A percentile compares a stretch with the other conserved stretches of the same genome.
These are phyloP conservation scores for Brachyrhaphis roseni DNA, from an alignment of 2,797 vertebrate genomes.

Conservation along the genomic window DNA sequence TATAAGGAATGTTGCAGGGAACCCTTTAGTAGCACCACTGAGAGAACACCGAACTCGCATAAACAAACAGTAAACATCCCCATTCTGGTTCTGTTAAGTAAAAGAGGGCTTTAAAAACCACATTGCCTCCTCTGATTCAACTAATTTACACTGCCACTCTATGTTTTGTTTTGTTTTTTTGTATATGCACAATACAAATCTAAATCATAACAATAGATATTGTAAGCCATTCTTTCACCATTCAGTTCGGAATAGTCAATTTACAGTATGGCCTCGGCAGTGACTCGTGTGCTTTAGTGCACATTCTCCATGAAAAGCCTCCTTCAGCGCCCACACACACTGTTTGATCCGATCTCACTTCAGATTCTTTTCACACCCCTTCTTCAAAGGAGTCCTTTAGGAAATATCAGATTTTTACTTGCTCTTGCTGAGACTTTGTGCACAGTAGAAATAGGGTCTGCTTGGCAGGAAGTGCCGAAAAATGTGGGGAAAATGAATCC, in stretches of 20 bases:
- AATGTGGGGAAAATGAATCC: not conserved
- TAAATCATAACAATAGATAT: constrained; percentile 1
- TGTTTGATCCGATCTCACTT: constrained; percentile 24
- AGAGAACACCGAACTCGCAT: constrained; percentile 28
- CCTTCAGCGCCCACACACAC: constrained; percentile 20
- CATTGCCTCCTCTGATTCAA: constrained; percentile 28
- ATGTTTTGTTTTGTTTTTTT: not conserved
- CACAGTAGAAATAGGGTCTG: not conserved
- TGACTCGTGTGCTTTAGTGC: constrained; percentile 41
- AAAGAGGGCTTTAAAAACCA: constrained; percentile 36
- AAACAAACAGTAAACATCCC: constrained; percentile 17
- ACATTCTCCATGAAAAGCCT: constrained; percentile 23
- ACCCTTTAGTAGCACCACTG: constrained; percentile 36
- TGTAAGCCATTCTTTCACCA: constrained; percentile 6
- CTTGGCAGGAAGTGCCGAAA: not conserved
- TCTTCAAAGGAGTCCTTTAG: constrained; percentile 21
- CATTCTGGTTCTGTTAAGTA: constrained; percentile 25
- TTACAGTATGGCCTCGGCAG: constrained; percentile 16
- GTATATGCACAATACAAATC: constrained; percentile 9
- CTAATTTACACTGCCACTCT: not conserved
- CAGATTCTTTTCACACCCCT: constrained; percentile 23
- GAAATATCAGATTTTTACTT: constrained; percentile 4
- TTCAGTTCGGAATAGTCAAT: constrained; percentile 11
- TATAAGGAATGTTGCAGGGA: constrained; percentile 18
- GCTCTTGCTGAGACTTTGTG: constrained; percentile 1